phyloP scores from a whole-genome alignment of 2,113 vertebrate genomes.

The Syngnathus typhle region DNA sequence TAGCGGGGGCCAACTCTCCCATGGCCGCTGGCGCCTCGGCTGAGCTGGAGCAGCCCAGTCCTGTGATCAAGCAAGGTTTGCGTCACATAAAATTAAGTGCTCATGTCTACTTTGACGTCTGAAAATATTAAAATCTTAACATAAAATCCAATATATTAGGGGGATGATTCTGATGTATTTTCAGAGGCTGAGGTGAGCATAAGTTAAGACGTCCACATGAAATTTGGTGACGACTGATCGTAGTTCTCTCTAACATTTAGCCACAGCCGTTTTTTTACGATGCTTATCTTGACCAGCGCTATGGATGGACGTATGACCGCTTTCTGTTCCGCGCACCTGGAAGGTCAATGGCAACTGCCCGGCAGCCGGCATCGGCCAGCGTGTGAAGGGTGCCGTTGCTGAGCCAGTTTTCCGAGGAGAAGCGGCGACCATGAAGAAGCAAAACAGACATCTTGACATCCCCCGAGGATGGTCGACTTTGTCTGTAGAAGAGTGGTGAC shows the following conservation, averaged over 20 bases:
- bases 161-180: no score
- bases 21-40: slow-evolving; percentile 70
- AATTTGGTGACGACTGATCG: no score
- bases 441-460: slow-evolving; percentile 67
- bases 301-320: not conserved
- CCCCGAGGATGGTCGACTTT: slow-evolving; percentile 58
- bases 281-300: not conserved
- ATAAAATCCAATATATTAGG: no score
- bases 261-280: not conserved
- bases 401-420: slow-evolving; percentile 90
- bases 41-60: slow-evolving; percentile 79
- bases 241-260: no score
- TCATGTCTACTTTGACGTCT: no score
- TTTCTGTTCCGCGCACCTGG: slow-evolving; percentile 72
- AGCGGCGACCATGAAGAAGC: slow-evolving; percentile 89
- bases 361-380: slow-evolving; percentile 79
- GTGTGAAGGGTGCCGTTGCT: slow-evolving; percentile 75
- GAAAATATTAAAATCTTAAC: no score
- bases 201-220: no score
- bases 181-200: no score
- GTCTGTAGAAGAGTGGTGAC: slow-evolving; percentile 81
- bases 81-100: no score
- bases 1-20: slow-evolving; percentile 75
- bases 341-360: slow-evolving; percentile 84
- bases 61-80: slow-evolving; percentile 53